These are phyloP conservation scores for Hydrozoanthus gracilis DNA, from an alignment of 92 coral and sea anemone genomes.

Conservation along the genomic window DNA sequence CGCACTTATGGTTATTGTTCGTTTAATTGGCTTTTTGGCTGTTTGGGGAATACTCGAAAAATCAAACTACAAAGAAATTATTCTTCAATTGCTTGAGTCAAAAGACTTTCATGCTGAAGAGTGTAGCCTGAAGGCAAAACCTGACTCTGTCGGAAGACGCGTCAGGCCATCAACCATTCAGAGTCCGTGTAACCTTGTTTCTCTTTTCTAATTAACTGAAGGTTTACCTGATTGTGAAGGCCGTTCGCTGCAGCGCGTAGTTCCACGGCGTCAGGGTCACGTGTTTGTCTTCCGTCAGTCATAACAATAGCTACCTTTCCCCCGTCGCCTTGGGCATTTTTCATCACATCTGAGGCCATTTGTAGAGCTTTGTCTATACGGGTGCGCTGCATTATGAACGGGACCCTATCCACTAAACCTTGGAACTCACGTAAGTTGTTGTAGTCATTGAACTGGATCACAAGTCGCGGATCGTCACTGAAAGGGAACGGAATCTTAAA, in stretches of 20 bases:
- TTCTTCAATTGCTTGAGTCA: no score
- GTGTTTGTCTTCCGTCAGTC: slow-evolving; percentile 92
- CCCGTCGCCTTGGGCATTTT: slow-evolving; percentile 65
- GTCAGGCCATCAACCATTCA: no score
- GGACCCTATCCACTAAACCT: slow-evolving; percentile 66
- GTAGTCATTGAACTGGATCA: slow-evolving; percentile 46
- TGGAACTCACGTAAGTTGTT: slow-evolving; percentile 55
- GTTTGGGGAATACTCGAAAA: no score
- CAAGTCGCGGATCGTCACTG: slow-evolving; percentile 62
- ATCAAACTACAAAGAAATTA: no score
- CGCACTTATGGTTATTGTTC: no score
- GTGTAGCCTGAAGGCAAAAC: no score
- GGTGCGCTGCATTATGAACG: slow-evolving; percentile 78
- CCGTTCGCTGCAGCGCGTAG: slow-evolving; percentile 66
- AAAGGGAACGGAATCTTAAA: neutral
- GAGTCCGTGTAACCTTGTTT: no score
- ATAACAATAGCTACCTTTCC: slow-evolving; percentile 80
- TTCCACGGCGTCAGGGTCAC: slow-evolving; percentile 73
- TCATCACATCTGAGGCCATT: slow-evolving; percentile 68
- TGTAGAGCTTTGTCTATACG: slow-evolving; percentile 86
- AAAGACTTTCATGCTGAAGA: no score
- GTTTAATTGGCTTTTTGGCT: no score
- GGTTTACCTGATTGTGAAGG: slow-evolving; percentile 52
- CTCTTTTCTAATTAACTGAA: no score
- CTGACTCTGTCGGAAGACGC: no score